These are phyloP conservation scores for Chymomyza costata DNA, from an alignment of 1,140 invertebrate genomes.

Conservation along the genomic window DNA sequence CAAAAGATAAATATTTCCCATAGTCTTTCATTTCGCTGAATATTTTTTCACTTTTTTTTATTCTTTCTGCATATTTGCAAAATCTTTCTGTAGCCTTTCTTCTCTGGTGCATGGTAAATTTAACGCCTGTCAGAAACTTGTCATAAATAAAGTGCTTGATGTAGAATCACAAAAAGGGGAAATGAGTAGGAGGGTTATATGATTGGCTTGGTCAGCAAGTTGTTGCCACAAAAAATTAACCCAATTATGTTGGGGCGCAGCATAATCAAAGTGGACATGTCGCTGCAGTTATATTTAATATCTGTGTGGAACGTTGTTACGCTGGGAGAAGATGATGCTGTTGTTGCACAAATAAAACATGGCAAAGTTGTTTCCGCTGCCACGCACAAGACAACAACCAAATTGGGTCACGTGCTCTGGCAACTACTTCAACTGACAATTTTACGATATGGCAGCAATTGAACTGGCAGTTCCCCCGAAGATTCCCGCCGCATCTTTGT, in stretches of 20 bases:
- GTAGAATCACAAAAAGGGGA: constrained; percentile 17
- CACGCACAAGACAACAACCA: constrained; percentile 11
- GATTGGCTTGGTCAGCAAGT: constrained; percentile 1
- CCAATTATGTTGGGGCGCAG: constrained; percentile 64
- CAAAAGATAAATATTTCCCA: too few relatives aligned
- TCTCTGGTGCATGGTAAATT: constrained; percentile 11
- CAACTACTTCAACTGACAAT: constrained; percentile 47
- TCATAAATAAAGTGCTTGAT: constrained; percentile 38
- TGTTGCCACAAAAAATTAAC: constrained; percentile 60
- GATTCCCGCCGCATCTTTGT: not conserved
- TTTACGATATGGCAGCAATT: constrained; percentile 33
- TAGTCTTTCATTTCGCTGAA: too few relatives aligned
- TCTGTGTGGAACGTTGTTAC: constrained; percentile 1
- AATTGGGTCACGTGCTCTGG: constrained; percentile 64
- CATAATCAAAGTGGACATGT: constrained; percentile 61
- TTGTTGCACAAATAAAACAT: constrained; percentile 7
- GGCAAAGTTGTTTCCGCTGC: constrained; percentile 3
- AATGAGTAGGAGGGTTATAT: constrained; percentile 11
- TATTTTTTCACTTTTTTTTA: too few relatives aligned
- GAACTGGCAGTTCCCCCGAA: not conserved
- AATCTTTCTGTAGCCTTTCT: too few relatives aligned
- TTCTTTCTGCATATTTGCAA: too few relatives aligned
- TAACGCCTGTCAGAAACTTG: constrained; percentile 56
- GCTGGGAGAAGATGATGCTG: constrained; percentile 2
- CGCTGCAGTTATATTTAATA: constrained; percentile 6